A percentile compares a stretch with the other conserved stretches of the same genome.
These are phyloP conservation scores for Melikaiella ostensackeni DNA, from an alignment of 2,888 invertebrate species.

Conservation along the genomic window DNA sequence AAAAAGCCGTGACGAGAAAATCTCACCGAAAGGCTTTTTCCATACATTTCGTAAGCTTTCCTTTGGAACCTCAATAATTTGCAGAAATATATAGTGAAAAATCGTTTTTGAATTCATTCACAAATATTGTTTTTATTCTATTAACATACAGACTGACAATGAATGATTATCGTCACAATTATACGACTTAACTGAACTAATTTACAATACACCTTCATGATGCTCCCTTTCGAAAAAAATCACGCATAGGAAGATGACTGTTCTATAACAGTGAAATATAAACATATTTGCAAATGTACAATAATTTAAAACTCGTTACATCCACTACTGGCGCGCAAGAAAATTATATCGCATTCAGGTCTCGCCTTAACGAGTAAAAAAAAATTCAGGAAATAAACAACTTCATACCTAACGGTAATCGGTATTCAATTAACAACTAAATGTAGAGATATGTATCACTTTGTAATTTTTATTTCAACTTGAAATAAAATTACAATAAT, in stretches of 20 bases:
- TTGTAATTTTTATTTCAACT: neutral
- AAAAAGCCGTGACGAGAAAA: too few species aligned
- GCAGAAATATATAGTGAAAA: neutral
- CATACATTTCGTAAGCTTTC: too few species aligned
- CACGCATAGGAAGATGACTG: neutral
- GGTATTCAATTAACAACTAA: neutral
- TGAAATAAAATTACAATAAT: slow-evolving; percentile 5
- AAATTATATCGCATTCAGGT: neutral
- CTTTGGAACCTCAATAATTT: neutral
- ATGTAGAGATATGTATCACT: neutral
- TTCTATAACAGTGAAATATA: neutral
- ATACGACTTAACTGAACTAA: slow-evolving; percentile 51
- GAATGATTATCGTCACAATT: slow-evolving; percentile 35
- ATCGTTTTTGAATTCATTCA: slow-evolving; percentile 11
- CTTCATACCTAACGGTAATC: neutral
- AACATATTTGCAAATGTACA: slow-evolving; percentile 29
- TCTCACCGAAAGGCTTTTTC: too few species aligned
- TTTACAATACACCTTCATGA: slow-evolving; percentile 45
- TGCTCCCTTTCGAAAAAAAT: neutral
- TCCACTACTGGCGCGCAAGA: slow-evolving; percentile 20
- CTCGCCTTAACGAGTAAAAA: neutral
- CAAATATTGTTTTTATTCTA: slow-evolving; percentile 35
- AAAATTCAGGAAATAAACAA: neutral
- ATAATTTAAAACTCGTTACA: slow-evolving; percentile 26
- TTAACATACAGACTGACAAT: slow-evolving; percentile 26